phyloP scores from a whole-genome alignment of 1,140 invertebrate species.

The Dryas iulia region DNA sequence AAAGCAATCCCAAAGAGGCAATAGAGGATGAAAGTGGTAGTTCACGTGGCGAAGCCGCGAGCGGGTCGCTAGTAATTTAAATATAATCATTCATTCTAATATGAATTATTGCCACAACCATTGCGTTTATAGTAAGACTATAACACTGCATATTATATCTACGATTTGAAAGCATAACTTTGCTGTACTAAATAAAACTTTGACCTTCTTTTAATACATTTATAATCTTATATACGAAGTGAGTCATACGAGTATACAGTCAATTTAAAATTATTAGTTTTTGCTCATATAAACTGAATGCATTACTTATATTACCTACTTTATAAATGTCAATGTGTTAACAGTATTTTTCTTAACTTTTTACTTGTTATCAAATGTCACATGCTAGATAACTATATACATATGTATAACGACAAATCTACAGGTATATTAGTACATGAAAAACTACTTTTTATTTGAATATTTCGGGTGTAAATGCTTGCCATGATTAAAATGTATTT shows the following conservation, averaged over 20 bases:
- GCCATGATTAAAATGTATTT: no score
- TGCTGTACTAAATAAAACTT: constrained; percentile 5
- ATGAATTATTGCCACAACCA: no score
- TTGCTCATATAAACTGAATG: neutral
- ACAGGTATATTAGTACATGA: no score
- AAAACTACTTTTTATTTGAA: no score
- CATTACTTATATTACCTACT: neutral
- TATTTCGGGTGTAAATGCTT: no score
- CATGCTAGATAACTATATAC: neutral
- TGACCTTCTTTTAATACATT: constrained; percentile 6
- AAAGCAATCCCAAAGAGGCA: no score
- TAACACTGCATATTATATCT: no score
- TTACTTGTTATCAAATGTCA: neutral
- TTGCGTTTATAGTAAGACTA: no score
- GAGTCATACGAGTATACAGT: neutral
- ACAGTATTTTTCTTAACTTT: neutral
- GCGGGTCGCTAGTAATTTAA: no score
- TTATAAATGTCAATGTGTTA: neutral
- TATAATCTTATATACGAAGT: neutral
- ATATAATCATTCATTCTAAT: no score
- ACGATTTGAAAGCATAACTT: neutral
- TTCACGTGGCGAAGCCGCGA: no score
- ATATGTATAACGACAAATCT: neutral
- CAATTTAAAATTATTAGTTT: neutral
- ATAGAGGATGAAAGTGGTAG: no score